A percentile compares a stretch with the other conserved stretches of the same genome.
Conservation (phyloP, 2,113 vertebrate genomes). For the Hippolais icterina region DNA sequence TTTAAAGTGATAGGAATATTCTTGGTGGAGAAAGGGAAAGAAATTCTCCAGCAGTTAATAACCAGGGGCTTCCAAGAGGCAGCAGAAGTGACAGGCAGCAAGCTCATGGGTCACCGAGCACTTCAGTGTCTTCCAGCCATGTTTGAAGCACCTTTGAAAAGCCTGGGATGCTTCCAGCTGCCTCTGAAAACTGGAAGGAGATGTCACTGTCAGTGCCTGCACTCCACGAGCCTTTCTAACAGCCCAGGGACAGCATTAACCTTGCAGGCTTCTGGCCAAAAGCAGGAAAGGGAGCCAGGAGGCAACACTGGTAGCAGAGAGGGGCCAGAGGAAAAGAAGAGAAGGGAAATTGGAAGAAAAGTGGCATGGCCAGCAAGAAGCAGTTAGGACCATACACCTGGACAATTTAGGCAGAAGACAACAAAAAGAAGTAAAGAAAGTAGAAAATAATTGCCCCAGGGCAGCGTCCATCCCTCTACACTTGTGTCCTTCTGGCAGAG, state of each 20-base stretch:
- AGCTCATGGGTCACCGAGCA: not conserved
- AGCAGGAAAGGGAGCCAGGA: not conserved
- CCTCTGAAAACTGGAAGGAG: not conserved
- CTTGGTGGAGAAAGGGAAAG: not conserved
- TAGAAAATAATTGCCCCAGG: not conserved
- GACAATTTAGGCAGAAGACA: not conserved
- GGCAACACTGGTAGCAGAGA: not conserved
- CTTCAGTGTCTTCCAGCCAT: not conserved
- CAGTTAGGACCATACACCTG: not conserved
- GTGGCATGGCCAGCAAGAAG: not conserved
- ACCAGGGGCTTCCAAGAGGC: not conserved
- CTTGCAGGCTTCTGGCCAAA: not conserved
- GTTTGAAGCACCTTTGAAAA: not conserved
- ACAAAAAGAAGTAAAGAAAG: not conserved
- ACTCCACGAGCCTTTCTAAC: not conserved
- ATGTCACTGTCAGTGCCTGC: not conserved
- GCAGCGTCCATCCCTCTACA: not conserved
- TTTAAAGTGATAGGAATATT: constrained; percentile 5
- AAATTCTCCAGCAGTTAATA: not conserved
- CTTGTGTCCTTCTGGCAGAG: not conserved
- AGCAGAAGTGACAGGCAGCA: not conserved
- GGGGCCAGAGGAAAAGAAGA: not conserved
- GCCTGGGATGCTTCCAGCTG: not conserved
- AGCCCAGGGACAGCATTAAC: not conserved
- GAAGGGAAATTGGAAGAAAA: not conserved